Conservation (phyloP, 1,140 invertebrate species). For the Drosophila neocordata region DNA sequence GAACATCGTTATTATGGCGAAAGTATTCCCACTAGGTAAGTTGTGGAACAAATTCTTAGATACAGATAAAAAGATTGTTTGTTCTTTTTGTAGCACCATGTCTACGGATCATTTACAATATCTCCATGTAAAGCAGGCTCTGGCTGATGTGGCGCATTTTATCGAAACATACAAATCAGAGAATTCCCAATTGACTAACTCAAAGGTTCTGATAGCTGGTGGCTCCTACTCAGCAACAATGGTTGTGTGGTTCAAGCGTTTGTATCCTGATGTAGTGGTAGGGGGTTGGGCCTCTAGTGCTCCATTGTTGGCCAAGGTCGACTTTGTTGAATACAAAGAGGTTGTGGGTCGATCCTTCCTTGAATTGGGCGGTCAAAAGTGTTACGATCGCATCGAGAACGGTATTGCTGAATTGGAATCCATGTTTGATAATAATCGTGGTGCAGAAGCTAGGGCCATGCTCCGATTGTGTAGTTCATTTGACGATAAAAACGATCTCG, state of each 20-base stretch:
- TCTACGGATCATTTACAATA: slow-evolving; percentile 86
- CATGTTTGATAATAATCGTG: slow-evolving; percentile 69
- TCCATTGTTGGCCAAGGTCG: slow-evolving; percentile 84
- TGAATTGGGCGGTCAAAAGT: slow-evolving; percentile 75
- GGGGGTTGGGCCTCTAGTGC: slow-evolving; percentile 90
- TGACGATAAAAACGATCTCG: slow-evolving; percentile 71
- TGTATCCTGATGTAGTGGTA: slow-evolving; percentile 90
- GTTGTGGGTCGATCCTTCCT: slow-evolving; percentile 54
- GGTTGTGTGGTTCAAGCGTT: slow-evolving; percentile 89
- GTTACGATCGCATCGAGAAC: slow-evolving; percentile 83
- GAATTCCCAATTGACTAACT: slow-evolving; percentile 71
- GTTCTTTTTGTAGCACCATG: slow-evolving; percentile 82
- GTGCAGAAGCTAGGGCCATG: slow-evolving; percentile 62
- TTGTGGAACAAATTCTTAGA: slow-evolving; percentile 42
- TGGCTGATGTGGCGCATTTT: slow-evolving; percentile 89
- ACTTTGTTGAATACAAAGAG: slow-evolving; percentile 69
- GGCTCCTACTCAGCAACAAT: slow-evolving; percentile 91
- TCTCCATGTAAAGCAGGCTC: slow-evolving; percentile 88
- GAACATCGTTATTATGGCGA: slow-evolving; percentile 93
- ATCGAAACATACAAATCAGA: slow-evolving; percentile 85
- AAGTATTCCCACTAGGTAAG: slow-evolving; percentile 87
- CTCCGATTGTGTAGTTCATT: slow-evolving; percentile 81
- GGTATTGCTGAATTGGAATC: slow-evolving; percentile 84
- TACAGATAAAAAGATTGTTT: not conserved
- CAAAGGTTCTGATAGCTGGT: slow-evolving; percentile 87